These are phyloP conservation scores for Eurosta solidaginis DNA, from an alignment of 1,140 invertebrate species.

Conservation along the genomic window DNA sequence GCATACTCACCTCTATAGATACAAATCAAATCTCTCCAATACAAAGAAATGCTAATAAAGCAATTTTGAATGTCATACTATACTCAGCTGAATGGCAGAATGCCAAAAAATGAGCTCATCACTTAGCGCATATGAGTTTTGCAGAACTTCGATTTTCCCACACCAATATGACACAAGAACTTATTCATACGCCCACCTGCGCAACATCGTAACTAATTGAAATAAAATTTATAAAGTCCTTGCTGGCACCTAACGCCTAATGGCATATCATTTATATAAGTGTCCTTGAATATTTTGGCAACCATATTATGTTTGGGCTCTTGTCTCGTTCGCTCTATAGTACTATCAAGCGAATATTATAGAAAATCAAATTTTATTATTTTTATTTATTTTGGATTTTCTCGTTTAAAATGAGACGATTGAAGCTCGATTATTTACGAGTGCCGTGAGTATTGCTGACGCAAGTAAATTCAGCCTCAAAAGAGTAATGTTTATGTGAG, in stretches of 20 bases:
- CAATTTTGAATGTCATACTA: no score
- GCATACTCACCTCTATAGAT: no score
- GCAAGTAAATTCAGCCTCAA: not conserved
- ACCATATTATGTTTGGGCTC: not conserved
- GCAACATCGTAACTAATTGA: no score
- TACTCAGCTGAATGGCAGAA: no score
- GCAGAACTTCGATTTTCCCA: not conserved
- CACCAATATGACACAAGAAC: not conserved
- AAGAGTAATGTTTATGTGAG: not conserved
- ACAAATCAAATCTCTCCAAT: no score
- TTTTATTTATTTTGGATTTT: not conserved
- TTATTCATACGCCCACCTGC: not conserved
- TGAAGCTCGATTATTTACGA: not conserved
- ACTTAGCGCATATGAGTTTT: no score
- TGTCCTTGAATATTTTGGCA: conserved; percentile 13
- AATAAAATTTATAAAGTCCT: no score
- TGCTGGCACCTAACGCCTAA: not conserved
- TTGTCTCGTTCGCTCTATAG: not conserved
- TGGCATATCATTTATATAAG: not conserved
- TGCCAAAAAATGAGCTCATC: no score
- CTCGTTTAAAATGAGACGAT: not conserved
- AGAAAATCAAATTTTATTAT: no score
- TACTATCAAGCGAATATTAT: no score
- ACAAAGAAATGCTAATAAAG: no score
- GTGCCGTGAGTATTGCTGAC: not conserved